Evolutionary conservation across 1,140 invertebrate genomes (phyloP).

Genomic region (Musca vetustissima): DNA sequence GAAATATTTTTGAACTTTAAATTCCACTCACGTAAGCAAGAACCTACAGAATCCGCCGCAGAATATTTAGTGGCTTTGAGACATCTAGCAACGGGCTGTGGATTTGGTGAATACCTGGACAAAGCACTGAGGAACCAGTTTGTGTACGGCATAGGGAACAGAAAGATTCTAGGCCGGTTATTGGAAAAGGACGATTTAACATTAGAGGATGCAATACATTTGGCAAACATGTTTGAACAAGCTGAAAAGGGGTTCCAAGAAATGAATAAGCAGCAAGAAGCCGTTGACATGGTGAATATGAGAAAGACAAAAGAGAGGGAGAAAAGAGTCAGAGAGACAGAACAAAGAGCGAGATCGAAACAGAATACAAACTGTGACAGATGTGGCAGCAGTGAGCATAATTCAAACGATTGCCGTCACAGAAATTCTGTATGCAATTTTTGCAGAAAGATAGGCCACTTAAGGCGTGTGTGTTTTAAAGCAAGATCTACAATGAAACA

Average conservation of each 20-base stretch:
- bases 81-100: no score
- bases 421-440: slow-evolving; percentile 8
- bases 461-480: slow-evolving; percentile 23
- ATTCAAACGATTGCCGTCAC: no score
- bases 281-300: no score
- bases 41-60: no score
- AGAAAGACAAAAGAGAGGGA: neutral
- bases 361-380: neutral
- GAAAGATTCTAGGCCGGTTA: slow-evolving; percentile 20
- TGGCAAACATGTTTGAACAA: neutral
- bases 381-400: slow-evolving; percentile 1
- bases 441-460: slow-evolving; percentile 23
- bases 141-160: slow-evolving; percentile 25
- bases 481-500: neutral
- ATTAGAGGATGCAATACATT: slow-evolving; percentile 20
- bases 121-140: slow-evolving; percentile 22
- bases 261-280: no score
- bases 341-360: neutral
- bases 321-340: neutral
- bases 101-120: no score
- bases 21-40: no score
- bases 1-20: no score
- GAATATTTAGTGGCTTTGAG: no score
- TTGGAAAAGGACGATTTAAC: slow-evolving; percentile 20
- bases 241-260: no score